phyloP scores from a whole-genome alignment of 2,797 vertebrate species.

The Paratrypauchen microcephalus region DNA sequence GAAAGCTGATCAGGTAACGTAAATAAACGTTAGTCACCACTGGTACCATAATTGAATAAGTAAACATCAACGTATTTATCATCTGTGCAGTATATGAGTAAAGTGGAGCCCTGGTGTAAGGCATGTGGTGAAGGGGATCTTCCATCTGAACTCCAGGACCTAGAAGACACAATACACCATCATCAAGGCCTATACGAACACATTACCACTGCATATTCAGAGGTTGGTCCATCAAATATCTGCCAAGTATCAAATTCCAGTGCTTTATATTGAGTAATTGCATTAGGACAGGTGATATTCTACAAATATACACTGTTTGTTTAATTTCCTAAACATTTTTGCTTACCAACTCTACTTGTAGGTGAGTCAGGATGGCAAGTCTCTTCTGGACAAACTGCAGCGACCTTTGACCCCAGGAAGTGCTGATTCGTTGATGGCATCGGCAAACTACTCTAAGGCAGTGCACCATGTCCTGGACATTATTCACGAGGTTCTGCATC shows the following conservation, averaged over 20 bases:
- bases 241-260: neutral
- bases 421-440: constrained; percentile 90
- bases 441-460: constrained; percentile 96
- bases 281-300: neutral
- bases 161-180: constrained; percentile 97
- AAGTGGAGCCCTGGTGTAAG: constrained; percentile 97
- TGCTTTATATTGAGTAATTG: neutral
- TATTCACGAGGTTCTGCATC: constrained; percentile 96
- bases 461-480: constrained; percentile 95
- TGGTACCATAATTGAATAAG: neutral
- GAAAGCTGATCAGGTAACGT: constrained; percentile 92
- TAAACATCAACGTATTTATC: constrained; percentile 8
- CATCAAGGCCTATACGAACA: constrained; percentile 98
- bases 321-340: neutral
- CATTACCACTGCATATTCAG: constrained; percentile 92
- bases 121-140: constrained; percentile 96
- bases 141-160: constrained; percentile 94
- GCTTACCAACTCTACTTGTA: constrained; percentile 53
- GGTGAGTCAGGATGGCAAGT: constrained; percentile 98
- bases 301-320: neutral
- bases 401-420: constrained; percentile 93
- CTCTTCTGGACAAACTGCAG: constrained; percentile 94
- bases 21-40: neutral
- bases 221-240: constrained; percentile 71
- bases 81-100: constrained; percentile 89